Percentiles rank a stretch among this genome's conserved stretches.
Conservation (phyloP, 2,113 vertebrate genomes). For the Lasiurus borealis region DNA sequence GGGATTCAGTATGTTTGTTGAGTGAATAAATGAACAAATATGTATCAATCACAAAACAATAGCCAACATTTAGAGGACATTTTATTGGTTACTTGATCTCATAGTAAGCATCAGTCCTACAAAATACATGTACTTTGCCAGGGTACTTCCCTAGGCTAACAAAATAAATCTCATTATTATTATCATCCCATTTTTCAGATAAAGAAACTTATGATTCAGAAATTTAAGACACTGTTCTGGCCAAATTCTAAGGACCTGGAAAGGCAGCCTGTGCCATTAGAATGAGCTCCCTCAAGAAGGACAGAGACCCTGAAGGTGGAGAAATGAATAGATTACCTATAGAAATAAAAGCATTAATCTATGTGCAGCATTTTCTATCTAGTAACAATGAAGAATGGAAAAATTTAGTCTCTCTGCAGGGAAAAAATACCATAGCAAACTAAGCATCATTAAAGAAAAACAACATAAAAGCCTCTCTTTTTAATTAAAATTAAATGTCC, state of each 20-base stretch:
- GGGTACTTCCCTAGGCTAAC: not conserved
- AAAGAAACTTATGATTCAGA: constrained; percentile 18
- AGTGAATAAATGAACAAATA: constrained; percentile 38
- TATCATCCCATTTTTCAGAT: constrained; percentile 41
- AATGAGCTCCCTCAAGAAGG: not conserved
- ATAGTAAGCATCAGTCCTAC: not conserved
- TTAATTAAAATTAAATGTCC: constrained; percentile 85
- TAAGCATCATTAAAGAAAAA: constrained; percentile 22
- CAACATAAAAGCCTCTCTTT: constrained; percentile 1
- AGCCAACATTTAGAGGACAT: not conserved
- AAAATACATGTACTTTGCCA: not conserved
- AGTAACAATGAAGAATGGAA: not conserved
- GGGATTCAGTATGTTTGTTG: not conserved
- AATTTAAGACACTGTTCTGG: not conserved
- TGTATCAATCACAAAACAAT: not conserved
- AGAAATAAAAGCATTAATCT: constrained; percentile 15
- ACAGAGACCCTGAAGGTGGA: not conserved
- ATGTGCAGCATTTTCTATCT: not conserved
- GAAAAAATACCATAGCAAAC: constrained; percentile 70
- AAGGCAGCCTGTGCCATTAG: not conserved
- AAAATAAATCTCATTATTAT: not conserved
- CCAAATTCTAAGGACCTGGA: not conserved
- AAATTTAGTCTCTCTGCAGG: constrained; percentile 10
- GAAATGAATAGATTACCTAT: not conserved
- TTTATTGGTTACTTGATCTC: not conserved